Base-by-base conservation (phyloP, 2,888 invertebrate species). In the Drosophila mercatorum region DNA sequence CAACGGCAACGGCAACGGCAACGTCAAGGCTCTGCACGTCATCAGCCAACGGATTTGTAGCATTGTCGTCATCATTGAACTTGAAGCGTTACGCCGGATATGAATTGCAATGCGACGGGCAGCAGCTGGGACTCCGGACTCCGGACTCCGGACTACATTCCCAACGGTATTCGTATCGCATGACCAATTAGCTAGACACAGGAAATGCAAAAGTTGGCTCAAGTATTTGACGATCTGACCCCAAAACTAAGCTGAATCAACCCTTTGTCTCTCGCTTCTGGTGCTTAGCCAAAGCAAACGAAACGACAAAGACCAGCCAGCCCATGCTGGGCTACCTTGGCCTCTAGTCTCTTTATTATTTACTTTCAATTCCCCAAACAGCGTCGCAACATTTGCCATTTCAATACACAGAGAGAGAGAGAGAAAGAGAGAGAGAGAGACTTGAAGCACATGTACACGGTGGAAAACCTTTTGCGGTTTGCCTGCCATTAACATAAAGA, bases 331-430 rank as follows among this genome's bases (percentile, higher is more conserved):
- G 14, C 17, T 41, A 26, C n/a, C 52, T 46, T 34, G 36, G 46
- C 56, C 28, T 46, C 61, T 26, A 55, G 53, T 47, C 57, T 71
- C 60, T 65, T 70, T 68, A 75, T 76, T 86, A 84, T 84, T 89
- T 87, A 87, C 87, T 77, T 87, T 89, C 87, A 83, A 85, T 89
- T 81, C 81, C 89, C 84, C 38, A 65, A 86, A 76, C 70, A 79
- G 71, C 73, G 70, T 63, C 65, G 72, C 75, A 64, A 55, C 67
- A 83, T 83, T 83, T 83, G 71, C 78, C 67, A 82, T 75, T 71
- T 77, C 53, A 65, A 64, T 65, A 58, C 43, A 72, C 52, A 22
- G 22, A 52, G 65, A 40, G 17, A 53, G 43, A 22, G 22, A 22
- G 22, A 22, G 22, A 22, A 1, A 22, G 22, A 22, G 22, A 52